These are phyloP conservation scores for Cataglyphis rosenhaueri DNA, from an alignment of 2,888 invertebrate genomes.

Conservation along the genomic window DNA sequence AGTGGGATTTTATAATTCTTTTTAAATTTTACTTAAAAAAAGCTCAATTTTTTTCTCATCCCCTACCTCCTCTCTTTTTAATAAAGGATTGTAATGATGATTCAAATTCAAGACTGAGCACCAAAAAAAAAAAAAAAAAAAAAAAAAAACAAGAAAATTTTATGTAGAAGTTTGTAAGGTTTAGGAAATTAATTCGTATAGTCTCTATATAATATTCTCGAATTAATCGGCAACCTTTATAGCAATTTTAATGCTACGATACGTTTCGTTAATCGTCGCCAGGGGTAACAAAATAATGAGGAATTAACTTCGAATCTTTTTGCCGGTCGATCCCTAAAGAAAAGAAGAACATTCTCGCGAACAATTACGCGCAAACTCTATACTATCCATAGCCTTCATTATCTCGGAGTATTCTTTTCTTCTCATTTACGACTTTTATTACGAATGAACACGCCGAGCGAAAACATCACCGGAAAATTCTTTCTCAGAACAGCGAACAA, in stretches of 20 bases:
- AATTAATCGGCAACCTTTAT: conserved; percentile 57
- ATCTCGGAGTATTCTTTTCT: conserved; percentile 50
- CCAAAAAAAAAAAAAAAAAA: neutral
- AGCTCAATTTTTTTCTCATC: neutral
- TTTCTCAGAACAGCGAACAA: neutral
- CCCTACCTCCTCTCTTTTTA: neutral
- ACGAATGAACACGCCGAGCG: conserved; percentile 21
- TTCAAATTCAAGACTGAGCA: neutral
- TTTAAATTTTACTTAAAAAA: neutral
- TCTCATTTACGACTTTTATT: conserved; percentile 43
- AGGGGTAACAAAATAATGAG: conserved; percentile 69
- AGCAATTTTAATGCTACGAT: conserved; percentile 57
- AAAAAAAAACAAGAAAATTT: conserved; percentile 32
- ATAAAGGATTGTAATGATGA: neutral
- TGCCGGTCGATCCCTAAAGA: conserved; percentile 32
- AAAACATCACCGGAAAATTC: conserved; percentile 17
- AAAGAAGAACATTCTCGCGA: conserved; percentile 56
- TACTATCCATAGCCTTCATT: conserved; percentile 57
- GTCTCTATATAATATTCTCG: conserved; percentile 26
- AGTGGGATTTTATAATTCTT: neutral
- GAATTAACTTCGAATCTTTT: conserved; percentile 64
- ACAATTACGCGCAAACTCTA: conserved; percentile 59
- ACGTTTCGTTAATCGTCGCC: conserved; percentile 69
- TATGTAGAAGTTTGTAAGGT: neutral
- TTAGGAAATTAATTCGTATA: conserved; percentile 58